Percentiles rank a stretch among this genome's conserved stretches.
These are phyloP conservation scores for Fulmarus glacialis DNA, from an alignment of 2,113 vertebrate genomes.

Conservation along the genomic window DNA sequence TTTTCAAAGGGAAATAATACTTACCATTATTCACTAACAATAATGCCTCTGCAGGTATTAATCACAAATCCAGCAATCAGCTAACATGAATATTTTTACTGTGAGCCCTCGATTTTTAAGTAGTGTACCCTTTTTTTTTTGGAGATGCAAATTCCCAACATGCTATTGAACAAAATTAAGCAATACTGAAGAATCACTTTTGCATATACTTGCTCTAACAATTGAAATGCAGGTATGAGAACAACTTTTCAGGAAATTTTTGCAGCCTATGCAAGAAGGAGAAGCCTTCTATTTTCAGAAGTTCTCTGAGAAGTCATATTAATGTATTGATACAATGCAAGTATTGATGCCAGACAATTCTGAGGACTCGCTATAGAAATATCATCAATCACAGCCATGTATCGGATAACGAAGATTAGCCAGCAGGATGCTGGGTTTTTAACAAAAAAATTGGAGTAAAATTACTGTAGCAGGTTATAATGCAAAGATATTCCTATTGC, in stretches of 20 bases:
- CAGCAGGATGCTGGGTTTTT: neutral
- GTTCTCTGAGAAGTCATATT: neutral
- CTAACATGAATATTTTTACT: neutral
- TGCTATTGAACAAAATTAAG: neutral
- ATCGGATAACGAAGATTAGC: neutral
- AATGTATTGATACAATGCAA: neutral
- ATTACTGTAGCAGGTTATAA: neutral
- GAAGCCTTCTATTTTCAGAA: neutral
- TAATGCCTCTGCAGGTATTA: neutral
- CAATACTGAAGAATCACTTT: neutral
- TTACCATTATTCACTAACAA: neutral
- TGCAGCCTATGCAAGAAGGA: neutral
- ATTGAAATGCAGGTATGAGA: neutral
- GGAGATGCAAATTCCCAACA: neutral
- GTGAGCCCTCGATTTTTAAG: neutral
- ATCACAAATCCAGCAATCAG: neutral
- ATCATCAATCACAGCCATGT: neutral
- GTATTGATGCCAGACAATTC: neutral
- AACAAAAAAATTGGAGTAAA: neutral
- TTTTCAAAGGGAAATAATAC: neutral
- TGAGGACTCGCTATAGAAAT: neutral
- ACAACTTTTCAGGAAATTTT: neutral
- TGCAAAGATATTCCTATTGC: neutral
- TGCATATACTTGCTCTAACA: neutral
- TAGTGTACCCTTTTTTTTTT: neutral